Evolutionary conservation across 2,797 vertebrate genomes (phyloP), one percentile per base, ranked within the genome.

Genomic region (Serranus cabrilla): DNA sequence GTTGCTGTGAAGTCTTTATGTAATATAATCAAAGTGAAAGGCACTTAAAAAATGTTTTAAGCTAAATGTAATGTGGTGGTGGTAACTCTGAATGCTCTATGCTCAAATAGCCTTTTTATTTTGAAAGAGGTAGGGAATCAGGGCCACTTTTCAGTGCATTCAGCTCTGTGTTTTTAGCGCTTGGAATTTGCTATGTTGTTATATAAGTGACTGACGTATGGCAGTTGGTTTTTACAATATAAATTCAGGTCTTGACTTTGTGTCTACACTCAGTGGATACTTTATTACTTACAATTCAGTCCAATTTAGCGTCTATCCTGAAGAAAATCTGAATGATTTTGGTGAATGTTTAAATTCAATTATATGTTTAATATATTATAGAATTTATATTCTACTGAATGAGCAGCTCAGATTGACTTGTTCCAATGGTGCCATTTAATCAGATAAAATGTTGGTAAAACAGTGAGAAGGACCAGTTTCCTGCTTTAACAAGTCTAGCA

Each of bases 381-480:
- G 3, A 27, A 13, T 42, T 50, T 40, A 45, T 59, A n/a, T n/a
- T n/a, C n/a, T n/a, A 34, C 7, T 40, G 5, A 57, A 27, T 20
- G 58, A 54, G 58, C 27, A 54, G 25, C 25, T 34, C 6, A 51
- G 11, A 27, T 21, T 46, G 13, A 23, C 0, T 7, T 40, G 37
- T 39, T 4, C 14, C 21, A 40, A 4, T 12, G 2, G 8, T 42
- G 13, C n/a, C 13, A 3, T 61, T 43, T n/a, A 31, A 62, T 62
- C n/a, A 43, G 20, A 56, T 39, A 21, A 18, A 27, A 68, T 45
- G 47, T 60, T 64, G 12, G 21, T 72, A 46, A 40, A 34, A 68
- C 31, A 31, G 18, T 49, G 11, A 34, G 8, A 34, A 55, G 5
- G 31, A 40, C 14, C 3, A 55, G 7, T 57, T 63, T 69, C 14